Conservation (phyloP, 2,888 invertebrate species). For the Sphinx pinastri region DNA sequence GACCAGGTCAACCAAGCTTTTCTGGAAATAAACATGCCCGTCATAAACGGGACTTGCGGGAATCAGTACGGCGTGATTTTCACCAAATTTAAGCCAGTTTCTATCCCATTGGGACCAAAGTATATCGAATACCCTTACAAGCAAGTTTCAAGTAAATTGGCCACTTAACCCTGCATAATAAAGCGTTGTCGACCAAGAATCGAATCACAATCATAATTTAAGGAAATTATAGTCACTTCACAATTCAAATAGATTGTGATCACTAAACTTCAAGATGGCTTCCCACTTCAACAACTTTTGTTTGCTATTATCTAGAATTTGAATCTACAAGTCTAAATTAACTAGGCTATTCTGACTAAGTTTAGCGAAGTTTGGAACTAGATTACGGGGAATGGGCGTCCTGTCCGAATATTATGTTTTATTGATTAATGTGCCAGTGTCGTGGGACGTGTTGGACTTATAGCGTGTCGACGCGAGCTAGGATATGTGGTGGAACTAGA, state of each 20-base stretch:
- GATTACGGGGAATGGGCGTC: constrained; percentile 20
- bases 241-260: background rate
- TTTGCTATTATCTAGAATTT: constrained; percentile 21
- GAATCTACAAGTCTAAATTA: constrained; percentile 16
- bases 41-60: no score
- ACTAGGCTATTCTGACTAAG: constrained; percentile 24
- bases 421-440: constrained; percentile 23
- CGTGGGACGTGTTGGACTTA: constrained; percentile 1
- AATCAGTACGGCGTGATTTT: no score
- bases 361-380: constrained; percentile 18
- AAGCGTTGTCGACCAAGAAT: no score
- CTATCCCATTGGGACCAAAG: no score
- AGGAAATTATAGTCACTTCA: background rate
- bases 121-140: no score
- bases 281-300: constrained; percentile 11
- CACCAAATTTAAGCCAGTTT: no score
- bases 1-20: no score
- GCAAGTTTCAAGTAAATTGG: no score
- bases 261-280: background rate
- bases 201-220: no score
- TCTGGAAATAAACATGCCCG: no score
- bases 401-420: constrained; percentile 23
- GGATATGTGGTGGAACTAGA: background rate
- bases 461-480: background rate
- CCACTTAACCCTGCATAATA: no score